Evolutionary conservation across 2,888 invertebrate genomes (phyloP), one percentile per base, ranked within the genome.

Genomic region (Rhagonycha lutea): DNA sequence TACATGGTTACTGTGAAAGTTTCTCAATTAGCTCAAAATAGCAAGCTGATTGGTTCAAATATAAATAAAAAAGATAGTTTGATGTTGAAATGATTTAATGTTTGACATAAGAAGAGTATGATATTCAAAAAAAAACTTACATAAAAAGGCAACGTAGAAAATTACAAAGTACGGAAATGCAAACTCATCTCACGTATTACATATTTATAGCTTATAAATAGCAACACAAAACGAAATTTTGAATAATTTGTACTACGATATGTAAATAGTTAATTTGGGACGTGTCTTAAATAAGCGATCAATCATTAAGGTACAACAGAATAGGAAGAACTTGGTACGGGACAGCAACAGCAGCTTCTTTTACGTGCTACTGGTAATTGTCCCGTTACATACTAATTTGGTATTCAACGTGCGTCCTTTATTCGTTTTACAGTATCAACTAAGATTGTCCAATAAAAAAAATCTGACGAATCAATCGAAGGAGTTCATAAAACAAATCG

Each of bases 401-500:
- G 68, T 68, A 72, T 72, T 68, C 72, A 72, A 67, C 23, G 24
- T 60, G 26, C 61, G 72, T 68, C 47, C 26, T 60, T 60, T 60
- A 72, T 72, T 71, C 72, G 61, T 28, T 72, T 72, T 72, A 72
- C 61, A 63, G 60, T 67, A 65, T 26, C 72, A 68, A 67, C 70
- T 71, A 68, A 68, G 47, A 23, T 63, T 71, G 61, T 68, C 68
- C 61, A 63, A 24, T 63, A 24, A 63, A 72, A 72, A 72, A 72
- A 72, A 61, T 70, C 70, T 75, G 75, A 75, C 72, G 75, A 72
- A 75, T 75, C 75, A 75, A 75, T 75, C 75, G 70, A 68, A 74
- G 70, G 18, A 70, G 75, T 68, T 14, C 47, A 70, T 70, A 72
- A 72, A 75, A 72, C 72, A 72, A 74, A 72, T 72, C 75, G 69